Percentiles rank a stretch among this genome's conserved stretches.
phyloP scores from a whole-genome alignment of 2,113 vertebrate species.

The Catagonus wagneri region DNA sequence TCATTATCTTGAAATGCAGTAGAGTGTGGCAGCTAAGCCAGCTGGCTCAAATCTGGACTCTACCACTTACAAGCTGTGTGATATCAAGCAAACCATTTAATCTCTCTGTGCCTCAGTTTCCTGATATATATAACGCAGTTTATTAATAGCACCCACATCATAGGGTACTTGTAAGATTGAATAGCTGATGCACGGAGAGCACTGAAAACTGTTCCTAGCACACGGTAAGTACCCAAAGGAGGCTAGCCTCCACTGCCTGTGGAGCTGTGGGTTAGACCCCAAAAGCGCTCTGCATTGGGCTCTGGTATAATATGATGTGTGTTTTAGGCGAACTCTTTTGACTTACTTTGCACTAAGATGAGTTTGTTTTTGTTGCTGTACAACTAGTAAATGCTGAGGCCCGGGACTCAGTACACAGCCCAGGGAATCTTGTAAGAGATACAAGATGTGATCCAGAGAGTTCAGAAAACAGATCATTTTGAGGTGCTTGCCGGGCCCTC shows the following conservation, averaged over 20 bases:
- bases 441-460: not conserved
- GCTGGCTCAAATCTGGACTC: not conserved
- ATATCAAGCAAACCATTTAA: not conserved
- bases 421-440: not conserved
- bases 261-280: not conserved
- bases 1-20: not conserved
- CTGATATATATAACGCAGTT: not conserved
- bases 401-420: not conserved
- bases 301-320: not conserved
- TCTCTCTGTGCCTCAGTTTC: not conserved
- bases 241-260: not conserved
- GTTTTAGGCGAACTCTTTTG: constrained; percentile 1
- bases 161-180: not conserved
- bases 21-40: not conserved
- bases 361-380: not conserved
- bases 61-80: not conserved
- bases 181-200: not conserved
- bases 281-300: not conserved
- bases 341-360: not conserved
- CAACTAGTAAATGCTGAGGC: not conserved
- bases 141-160: not conserved
- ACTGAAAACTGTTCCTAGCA: not conserved
- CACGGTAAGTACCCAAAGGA: not conserved
- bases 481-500: not conserved
- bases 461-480: not conserved